These are phyloP conservation scores for Canis aureus DNA, from an alignment of 2,113 vertebrate genomes.

Conservation along the genomic window DNA sequence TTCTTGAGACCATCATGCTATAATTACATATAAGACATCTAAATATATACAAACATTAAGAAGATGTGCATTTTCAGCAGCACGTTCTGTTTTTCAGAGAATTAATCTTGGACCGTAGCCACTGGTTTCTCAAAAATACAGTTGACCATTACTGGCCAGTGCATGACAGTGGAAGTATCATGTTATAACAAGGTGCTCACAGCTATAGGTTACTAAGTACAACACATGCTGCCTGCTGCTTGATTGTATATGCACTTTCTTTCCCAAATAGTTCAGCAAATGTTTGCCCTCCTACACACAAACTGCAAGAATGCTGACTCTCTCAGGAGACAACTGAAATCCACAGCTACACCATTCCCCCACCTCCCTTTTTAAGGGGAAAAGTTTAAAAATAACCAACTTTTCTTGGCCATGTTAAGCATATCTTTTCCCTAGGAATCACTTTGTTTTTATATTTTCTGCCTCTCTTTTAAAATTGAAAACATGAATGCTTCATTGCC, in stretches of 20 bases:
- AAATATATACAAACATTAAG: slow-evolving; percentile 20
- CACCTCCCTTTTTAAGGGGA: slow-evolving; percentile 23
- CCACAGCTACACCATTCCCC: slow-evolving; percentile 10
- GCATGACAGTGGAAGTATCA: not conserved
- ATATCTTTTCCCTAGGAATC: slow-evolving; percentile 78
- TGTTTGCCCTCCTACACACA: not conserved
- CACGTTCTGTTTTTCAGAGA: not conserved
- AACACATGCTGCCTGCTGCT: not conserved
- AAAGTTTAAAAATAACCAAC: slow-evolving; percentile 75
- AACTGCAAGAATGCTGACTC: not conserved
- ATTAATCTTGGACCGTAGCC: not conserved
- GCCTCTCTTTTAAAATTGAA: slow-evolving; percentile 80
- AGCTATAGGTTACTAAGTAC: not conserved
- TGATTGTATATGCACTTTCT: not conserved
- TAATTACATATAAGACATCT: not conserved
- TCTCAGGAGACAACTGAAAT: slow-evolving; percentile 53
- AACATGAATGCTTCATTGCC: slow-evolving; percentile 69
- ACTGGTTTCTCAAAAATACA: not conserved
- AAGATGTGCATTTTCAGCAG: not conserved
- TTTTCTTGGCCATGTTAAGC: slow-evolving; percentile 57
- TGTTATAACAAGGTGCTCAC: not conserved
- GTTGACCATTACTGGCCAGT: not conserved
- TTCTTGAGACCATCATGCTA: not conserved
- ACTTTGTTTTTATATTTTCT: slow-evolving; percentile 78
- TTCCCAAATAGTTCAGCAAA: slow-evolving; percentile 50